These are phyloP conservation scores for Paguma larvata DNA, from an alignment of 2,797 vertebrate species.

Conservation along the genomic window DNA sequence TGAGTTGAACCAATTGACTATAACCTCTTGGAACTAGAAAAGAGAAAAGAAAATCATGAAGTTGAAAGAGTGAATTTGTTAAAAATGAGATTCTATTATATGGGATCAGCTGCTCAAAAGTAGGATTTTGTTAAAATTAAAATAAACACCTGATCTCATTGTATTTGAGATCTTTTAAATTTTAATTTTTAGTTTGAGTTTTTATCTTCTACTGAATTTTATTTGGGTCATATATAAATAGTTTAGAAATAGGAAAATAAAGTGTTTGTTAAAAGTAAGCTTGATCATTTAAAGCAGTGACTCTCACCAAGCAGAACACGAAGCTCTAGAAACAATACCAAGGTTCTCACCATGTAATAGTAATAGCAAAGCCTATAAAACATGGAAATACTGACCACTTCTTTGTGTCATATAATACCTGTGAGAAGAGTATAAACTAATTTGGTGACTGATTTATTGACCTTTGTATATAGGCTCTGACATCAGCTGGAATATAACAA, in stretches of 20 bases:
- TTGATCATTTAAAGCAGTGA: not conserved
- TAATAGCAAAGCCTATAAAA: not conserved
- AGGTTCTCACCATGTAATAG: not conserved
- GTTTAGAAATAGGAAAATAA: not conserved
- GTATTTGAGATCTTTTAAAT: not conserved
- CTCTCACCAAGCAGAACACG: not conserved
- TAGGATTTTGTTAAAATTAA: not conserved
- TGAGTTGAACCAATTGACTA: not conserved
- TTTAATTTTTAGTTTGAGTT: not conserved
- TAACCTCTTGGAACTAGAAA: not conserved
- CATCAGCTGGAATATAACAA: not conserved
- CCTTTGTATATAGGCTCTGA: not conserved
- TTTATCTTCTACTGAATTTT: not conserved
- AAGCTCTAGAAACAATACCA: not conserved
- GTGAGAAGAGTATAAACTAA: not conserved
- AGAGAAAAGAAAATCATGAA: not conserved
- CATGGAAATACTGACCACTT: not conserved
- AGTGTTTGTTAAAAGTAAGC: not conserved
- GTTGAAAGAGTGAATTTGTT: not conserved
- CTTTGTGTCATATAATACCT: not conserved
- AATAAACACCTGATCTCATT: not conserved
- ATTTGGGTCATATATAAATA: not conserved
- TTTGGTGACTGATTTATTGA: not conserved
- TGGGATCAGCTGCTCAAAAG: not conserved
- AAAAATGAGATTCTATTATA: not conserved